Evolutionary conservation across 2,797 vertebrate genomes (phyloP).

Genomic region (Neosalanx taihuensis): DNA sequence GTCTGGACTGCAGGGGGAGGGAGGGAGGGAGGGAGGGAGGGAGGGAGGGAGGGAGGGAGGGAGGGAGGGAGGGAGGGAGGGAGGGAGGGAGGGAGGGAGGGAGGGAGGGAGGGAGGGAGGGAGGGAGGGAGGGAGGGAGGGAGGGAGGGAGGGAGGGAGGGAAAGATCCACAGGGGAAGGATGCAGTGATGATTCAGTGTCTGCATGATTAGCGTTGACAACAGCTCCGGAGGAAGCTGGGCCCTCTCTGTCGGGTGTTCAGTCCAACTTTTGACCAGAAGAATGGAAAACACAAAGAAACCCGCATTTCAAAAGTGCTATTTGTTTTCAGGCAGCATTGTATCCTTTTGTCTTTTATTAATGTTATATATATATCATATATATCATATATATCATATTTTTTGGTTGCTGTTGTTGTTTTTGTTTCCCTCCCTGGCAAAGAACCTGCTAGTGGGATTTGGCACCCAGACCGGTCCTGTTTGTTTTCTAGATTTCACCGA

Average conservation of each 20-base stretch:
- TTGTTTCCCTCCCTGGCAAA: neutral
- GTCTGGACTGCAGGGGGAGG: constrained; percentile 12
- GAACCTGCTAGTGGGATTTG: constrained; percentile 43
- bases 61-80: neutral
- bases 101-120: constrained; percentile 35
- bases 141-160: constrained; percentile 36
- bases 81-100: constrained; percentile 2
- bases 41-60: constrained; percentile 8
- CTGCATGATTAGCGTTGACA: constrained; percentile 48
- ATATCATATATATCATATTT: neutral
- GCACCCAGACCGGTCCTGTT: constrained; percentile 24
- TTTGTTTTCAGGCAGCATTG: constrained; percentile 27
- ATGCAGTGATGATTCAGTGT: constrained; percentile 29
- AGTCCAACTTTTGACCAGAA: constrained; percentile 22
- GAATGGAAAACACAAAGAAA: constrained; percentile 12
- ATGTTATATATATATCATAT: neutral
- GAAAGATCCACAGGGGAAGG: constrained; percentile 12
- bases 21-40: constrained; percentile 28
- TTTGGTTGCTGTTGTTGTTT: no score
- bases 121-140: constrained; percentile 37
- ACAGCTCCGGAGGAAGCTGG: constrained; percentile 28
- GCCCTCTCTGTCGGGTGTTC: constrained; percentile 28
- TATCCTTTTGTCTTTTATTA: constrained; percentile 22
- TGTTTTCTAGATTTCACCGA: constrained; percentile 24
- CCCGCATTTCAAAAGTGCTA: constrained; percentile 10